Base-by-base conservation (phyloP, 1,140 invertebrate genomes). In the Leptinotarsa texana region DNA sequence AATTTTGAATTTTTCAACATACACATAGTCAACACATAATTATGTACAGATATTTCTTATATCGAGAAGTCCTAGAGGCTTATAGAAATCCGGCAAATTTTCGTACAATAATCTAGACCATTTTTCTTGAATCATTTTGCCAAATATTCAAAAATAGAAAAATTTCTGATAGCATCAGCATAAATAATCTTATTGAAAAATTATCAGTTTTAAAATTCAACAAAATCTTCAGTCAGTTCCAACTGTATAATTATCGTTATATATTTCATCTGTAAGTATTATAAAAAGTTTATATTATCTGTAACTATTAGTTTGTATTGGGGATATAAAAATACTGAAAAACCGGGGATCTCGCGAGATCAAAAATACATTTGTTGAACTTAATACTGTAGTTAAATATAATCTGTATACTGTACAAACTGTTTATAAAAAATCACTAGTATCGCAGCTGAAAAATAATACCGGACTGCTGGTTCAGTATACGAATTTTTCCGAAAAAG, bases 361-460 rank as follows among this genome's bases (percentile, higher is more conserved):
- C 49, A 76, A 77, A 78, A 72, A 75, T 75, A 78, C 71, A 73
- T 80, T 68, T 78, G 75, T 80, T 69, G 77, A 81, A 80, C 77
- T 77, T 78, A 78, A 79, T 79, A 78, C 68, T 71, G 63, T 77
- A 71, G 63, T 72, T 77, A 78, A 77, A 78, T 80, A 80, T 80
- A 78, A 79, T 81, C 78, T 80, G 76, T 77, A 76, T 75, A 79
- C 78, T 79, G 76, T 79, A 79, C 78, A 82, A 80, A 80, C 74
- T 79, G 75, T 77, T 80, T 76, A 80, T 82, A 79, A 81, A 81
- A 79, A 80, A 80, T 81, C 78, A 79, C 80, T 83, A 84, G 81
- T 84, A 84, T 84, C 82, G 82, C 82, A 84, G 83, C 77, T 80
- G 74, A 70, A 48, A 63, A 75, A 18, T 57, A 57, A 57, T 57